Base-by-base conservation (phyloP, 2,888 invertebrate species). In the Plagiodera versicolora region DNA sequence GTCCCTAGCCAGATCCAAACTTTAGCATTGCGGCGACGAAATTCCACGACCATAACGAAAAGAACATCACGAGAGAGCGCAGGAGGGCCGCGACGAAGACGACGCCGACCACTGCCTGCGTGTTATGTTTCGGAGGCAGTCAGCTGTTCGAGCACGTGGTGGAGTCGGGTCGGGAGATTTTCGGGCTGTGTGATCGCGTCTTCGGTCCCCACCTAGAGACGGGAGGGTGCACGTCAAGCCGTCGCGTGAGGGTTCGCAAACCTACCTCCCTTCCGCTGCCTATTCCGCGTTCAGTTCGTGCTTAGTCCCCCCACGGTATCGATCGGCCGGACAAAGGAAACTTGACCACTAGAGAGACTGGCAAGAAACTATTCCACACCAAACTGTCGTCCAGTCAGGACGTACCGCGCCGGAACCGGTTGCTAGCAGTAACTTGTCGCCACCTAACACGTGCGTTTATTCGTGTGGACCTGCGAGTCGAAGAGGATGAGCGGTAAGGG, bases 401-500 rank as follows among this genome's bases (percentile, higher is more conserved):
- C 79, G 80, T 77, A 78, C 78, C n/a, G n/a, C n/a, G n/a, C n/a
- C n/a, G n/a, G n/a, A n/a, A n/a, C n/a, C n/a, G 73, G 79, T 79
- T 80, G 35, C 54, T 56, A 24, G 55, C 56, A 61, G 58, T 52
- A 52, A 56, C 52, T 64, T 64, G 64, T n/a, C n/a, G n/a, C n/a
- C n/a, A n/a, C n/a, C n/a, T 64, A 67, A 62, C 75, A 75, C 75
- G 75, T 75, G 75, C 75, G 74, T 68, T 65, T 46, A 39, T 18
- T 49, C 58, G 59, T 52, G 48, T 62, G 50, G 51, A 59, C 61
- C 53, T 49, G 54, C 57, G n/a, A n/a, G n/a, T n/a, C n/a, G n/a
- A n/a, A n/a, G 24, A 53, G 32, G 10, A 89, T 89, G 87, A 83
- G 87, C 65, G 86, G 89, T 14, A 87, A 90, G 30, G 87, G 81